phyloP scores from a whole-genome alignment of 2,113 vertebrate species.

The Emberiza fucata region DNA sequence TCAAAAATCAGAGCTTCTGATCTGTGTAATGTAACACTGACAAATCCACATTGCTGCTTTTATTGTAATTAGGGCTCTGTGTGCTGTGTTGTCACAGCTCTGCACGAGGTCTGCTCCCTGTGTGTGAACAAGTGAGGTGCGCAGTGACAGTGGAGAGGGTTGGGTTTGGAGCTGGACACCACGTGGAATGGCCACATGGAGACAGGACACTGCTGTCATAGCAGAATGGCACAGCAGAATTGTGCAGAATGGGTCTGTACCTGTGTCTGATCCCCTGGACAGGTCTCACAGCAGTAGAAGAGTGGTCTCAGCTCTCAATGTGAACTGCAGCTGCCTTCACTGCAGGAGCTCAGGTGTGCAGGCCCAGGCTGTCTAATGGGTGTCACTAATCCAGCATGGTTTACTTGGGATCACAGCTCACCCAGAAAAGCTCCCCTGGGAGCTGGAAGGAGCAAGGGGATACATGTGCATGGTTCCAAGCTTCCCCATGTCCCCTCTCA shows the following conservation, averaged over 20 bases:
- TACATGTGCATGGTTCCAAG: fast-evolving
- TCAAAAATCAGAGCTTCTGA: neutral
- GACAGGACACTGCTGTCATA: fast-evolving
- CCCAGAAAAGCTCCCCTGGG: neutral
- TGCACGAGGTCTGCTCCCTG: neutral
- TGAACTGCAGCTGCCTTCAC: neutral
- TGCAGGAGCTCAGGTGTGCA: neutral
- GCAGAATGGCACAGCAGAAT: neutral
- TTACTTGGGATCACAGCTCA: neutral
- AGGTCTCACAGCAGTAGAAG: fast-evolving
- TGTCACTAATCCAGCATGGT: fast-evolving
- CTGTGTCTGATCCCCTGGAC: neutral
- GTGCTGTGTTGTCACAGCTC: neutral
- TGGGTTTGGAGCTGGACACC: neutral
- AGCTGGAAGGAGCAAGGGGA: neutral
- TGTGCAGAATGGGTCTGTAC: neutral
- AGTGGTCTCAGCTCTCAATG: neutral
- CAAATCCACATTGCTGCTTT: slow-evolving; percentile 1
- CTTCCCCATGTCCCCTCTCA: neutral
- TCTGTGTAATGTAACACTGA: neutral
- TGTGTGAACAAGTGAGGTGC: fast-evolving
- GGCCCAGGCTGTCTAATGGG: neutral
- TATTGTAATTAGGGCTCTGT: neutral
- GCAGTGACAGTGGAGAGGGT: neutral
- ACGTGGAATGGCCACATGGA: fast-evolving